phyloP scores from a whole-genome alignment of 2,113 vertebrate genomes.

The Sorex araneus region DNA sequence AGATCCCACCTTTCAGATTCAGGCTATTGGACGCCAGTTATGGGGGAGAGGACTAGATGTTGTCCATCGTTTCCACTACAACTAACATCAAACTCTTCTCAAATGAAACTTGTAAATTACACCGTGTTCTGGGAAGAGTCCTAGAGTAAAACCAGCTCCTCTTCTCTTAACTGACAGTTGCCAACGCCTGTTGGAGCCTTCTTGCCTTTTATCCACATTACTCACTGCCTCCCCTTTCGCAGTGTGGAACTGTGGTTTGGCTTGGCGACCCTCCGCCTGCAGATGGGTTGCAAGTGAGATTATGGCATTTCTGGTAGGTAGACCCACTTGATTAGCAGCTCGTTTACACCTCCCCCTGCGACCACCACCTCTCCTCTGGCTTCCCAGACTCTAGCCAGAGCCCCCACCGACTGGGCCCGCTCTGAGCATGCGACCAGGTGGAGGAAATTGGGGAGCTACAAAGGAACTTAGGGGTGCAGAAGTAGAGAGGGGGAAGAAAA shows the following conservation, averaged over 20 bases:
- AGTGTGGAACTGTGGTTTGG: constrained; percentile 64
- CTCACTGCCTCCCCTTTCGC: constrained; percentile 53
- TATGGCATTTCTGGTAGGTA: not conserved
- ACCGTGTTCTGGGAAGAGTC: constrained; percentile 69
- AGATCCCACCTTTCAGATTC: constrained; percentile 54
- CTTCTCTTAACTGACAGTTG: constrained; percentile 13
- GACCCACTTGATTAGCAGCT: not conserved
- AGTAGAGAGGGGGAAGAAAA: not conserved
- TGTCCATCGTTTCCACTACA: constrained; percentile 25
- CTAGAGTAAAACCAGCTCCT: constrained; percentile 62
- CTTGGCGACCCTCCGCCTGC: not conserved
- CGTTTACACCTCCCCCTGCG: not conserved
- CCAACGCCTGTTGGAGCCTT: constrained; percentile 31
- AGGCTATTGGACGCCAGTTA: not conserved
- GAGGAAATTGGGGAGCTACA: not conserved
- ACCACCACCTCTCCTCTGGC: not conserved
- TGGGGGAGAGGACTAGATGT: constrained; percentile 50
- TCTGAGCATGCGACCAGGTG: not conserved
- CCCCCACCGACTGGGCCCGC: not conserved
- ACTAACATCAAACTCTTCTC: constrained; percentile 67
- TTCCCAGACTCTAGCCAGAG: no score
- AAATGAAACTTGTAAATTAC: constrained; percentile 62
- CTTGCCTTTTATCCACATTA: constrained; percentile 66
- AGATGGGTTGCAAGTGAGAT: constrained; percentile 27
- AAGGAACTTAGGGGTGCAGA: not conserved